These are phyloP conservation scores for Criorhina ranunculi DNA, from an alignment of 2,888 invertebrate species.

Conservation along the genomic window DNA sequence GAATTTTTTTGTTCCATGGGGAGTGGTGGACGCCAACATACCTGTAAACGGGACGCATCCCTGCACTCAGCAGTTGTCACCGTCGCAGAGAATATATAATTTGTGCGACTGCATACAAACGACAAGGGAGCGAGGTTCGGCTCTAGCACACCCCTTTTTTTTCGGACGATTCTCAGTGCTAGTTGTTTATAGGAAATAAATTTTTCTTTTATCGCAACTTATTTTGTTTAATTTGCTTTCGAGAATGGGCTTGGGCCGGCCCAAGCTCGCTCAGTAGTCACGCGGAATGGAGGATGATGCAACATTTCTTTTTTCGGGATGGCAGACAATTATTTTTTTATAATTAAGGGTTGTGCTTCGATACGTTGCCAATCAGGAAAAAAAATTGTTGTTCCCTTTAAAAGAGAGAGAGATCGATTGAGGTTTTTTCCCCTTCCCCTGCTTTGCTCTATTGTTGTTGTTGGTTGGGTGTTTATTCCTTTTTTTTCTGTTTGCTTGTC, in stretches of 20 bases:
- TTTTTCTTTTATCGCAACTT: slow-evolving; percentile 66
- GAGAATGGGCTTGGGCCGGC: no score
- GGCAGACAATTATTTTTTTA: slow-evolving; percentile 76
- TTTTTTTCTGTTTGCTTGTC: slow-evolving; percentile 66
- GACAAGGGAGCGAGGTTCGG: slow-evolving; percentile 15
- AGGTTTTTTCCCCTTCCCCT: slow-evolving; percentile 8
- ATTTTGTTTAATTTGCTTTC: slow-evolving; percentile 65
- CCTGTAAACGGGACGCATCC: slow-evolving; percentile 47
- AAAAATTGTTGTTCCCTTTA: slow-evolving; percentile 58
- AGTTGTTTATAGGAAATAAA: slow-evolving; percentile 51
- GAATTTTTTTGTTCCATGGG: slow-evolving; percentile 51
- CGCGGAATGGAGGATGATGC: slow-evolving; percentile 45
- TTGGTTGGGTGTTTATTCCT: slow-evolving; percentile 47
- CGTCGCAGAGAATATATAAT: slow-evolving; percentile 64
- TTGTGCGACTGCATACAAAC: slow-evolving; percentile 55
- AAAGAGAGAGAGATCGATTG: slow-evolving; percentile 66
- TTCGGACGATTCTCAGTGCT: slow-evolving; percentile 15
- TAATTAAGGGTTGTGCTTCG: slow-evolving; percentile 75
- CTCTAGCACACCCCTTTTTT: slow-evolving; percentile 69
- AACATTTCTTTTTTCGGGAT: slow-evolving; percentile 33
- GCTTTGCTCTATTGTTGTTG: slow-evolving; percentile 50
- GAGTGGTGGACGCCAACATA: slow-evolving; percentile 31
- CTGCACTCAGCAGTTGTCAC: slow-evolving; percentile 59
- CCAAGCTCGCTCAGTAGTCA: slow-evolving; percentile 17
- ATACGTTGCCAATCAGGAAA: slow-evolving; percentile 75